Conservation (phyloP, 2,888 invertebrate genomes). For the Parnassius mnemosyne region DNA sequence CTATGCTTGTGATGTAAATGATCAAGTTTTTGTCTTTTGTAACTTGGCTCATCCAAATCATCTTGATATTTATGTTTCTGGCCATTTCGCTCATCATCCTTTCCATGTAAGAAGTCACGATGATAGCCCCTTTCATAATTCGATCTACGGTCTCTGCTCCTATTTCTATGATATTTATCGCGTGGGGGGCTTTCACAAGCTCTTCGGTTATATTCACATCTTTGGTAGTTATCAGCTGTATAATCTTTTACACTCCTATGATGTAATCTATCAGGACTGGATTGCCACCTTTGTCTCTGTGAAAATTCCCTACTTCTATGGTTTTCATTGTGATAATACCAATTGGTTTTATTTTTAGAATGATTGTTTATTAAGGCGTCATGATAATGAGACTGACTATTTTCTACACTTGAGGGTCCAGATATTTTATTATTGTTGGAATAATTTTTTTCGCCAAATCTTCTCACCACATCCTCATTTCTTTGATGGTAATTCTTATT, state of each 20-base stretch:
- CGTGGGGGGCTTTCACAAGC: constrained; percentile 46
- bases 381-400: constrained; percentile 23
- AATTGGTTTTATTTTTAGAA: constrained; percentile 34
- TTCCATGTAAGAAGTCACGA: constrained; percentile 38
- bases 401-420: constrained; percentile 17
- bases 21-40: constrained; percentile 49
- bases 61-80: constrained; percentile 45
- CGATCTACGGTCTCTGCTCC: constrained; percentile 38
- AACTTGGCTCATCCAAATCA: constrained; percentile 48
- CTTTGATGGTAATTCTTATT: constrained; percentile 30
- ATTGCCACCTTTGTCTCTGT: constrained; percentile 39
- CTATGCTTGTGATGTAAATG: constrained; percentile 9
- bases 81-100: constrained; percentile 36
- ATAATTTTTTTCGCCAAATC: constrained; percentile 31
- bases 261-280: constrained; percentile 45
- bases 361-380: constrained; percentile 24
- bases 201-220: constrained; percentile 42
- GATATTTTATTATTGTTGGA: constrained; percentile 32
- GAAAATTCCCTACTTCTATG: constrained; percentile 38
- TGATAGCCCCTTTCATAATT: constrained; percentile 35
- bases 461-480: constrained; percentile 32
- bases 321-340: constrained; percentile 39
- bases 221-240: constrained; percentile 34
- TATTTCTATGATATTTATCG: constrained; percentile 40
- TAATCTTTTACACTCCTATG: constrained; percentile 37